Conservation (phyloP, 2,888 invertebrate genomes). For the Actias luna region DNA sequence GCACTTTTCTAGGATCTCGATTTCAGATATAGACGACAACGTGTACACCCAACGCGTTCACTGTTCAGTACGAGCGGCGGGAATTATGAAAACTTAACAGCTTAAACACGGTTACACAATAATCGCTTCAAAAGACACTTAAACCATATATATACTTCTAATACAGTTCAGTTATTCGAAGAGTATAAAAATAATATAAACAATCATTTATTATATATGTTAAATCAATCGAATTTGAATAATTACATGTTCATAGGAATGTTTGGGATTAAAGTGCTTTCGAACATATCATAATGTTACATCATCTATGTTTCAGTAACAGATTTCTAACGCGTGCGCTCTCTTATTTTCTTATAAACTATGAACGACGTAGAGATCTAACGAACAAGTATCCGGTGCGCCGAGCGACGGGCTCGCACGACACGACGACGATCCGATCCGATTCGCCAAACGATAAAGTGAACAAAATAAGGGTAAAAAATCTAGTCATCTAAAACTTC, state of each 20-base stretch:
- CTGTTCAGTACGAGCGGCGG: conserved; percentile 7
- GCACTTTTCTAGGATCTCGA: conserved; percentile 57
- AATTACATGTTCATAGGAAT: conserved; percentile 7
- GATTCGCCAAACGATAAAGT: conserved; percentile 18
- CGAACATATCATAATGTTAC: conserved; percentile 1
- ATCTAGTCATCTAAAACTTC: conserved; percentile 33
- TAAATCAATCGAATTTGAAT: conserved; percentile 31
- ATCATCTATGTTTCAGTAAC: neutral
- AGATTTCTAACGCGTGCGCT: conserved; percentile 6
- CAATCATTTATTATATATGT: conserved; percentile 17
- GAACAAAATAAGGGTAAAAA: conserved; percentile 33
- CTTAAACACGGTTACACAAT: neutral
- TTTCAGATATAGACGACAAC: conserved; percentile 54
- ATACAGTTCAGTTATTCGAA: neutral
- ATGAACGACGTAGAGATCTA: conserved; percentile 8
- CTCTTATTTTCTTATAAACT: neutral
- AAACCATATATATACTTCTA: neutral
- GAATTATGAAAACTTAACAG: neutral
- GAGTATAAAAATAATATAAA: neutral
- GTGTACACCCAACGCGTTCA: neutral
- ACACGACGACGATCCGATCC: conserved; percentile 4
- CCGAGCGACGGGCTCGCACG: conserved; percentile 2
- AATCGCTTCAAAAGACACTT: neutral
- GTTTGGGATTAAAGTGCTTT: conserved; percentile 19
- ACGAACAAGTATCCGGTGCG: neutral